Conservation (phyloP, 2,888 invertebrate species). For the Parnassius smintheus region DNA sequence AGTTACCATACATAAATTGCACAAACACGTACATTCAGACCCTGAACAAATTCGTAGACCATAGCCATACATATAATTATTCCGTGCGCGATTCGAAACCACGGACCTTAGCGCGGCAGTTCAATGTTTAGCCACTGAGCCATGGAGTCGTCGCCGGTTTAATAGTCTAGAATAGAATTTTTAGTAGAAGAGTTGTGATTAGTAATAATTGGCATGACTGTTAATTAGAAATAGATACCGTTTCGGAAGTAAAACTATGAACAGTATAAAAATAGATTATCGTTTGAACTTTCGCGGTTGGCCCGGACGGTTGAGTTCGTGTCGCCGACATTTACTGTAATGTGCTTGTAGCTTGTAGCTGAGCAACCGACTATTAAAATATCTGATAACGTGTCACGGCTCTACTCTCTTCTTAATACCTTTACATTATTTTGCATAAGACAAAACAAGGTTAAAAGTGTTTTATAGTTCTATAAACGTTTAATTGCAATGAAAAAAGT, state of each 20-base stretch:
- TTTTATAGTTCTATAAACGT: no score
- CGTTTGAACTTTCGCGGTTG: conserved; percentile 65
- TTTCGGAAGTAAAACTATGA: conserved; percentile 47
- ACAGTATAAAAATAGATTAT: conserved; percentile 62
- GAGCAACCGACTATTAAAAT: conserved; percentile 35
- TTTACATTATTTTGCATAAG: neutral
- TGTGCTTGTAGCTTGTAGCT: conserved; percentile 68
- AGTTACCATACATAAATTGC: no score
- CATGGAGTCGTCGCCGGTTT: no score
- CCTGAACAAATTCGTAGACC: no score
- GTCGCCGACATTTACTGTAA: conserved; percentile 72
- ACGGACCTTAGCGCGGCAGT: no score
- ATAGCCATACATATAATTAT: no score
- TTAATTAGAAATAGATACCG: conserved; percentile 5
- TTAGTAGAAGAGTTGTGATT: neutral
- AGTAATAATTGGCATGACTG: neutral
- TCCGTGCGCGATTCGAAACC: no score
- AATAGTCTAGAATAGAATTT: no score
- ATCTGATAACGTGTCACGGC: conserved; percentile 36
- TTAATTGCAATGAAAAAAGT: no score
- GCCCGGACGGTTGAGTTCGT: conserved; percentile 36
- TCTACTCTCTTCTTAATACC: conserved; percentile 28
- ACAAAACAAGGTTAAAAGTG: no score
- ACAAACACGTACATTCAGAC: no score
- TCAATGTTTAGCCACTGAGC: no score